Base-by-base conservation (phyloP, 2,888 invertebrate genomes). In the Kuschelorhynchus macadamiae region DNA sequence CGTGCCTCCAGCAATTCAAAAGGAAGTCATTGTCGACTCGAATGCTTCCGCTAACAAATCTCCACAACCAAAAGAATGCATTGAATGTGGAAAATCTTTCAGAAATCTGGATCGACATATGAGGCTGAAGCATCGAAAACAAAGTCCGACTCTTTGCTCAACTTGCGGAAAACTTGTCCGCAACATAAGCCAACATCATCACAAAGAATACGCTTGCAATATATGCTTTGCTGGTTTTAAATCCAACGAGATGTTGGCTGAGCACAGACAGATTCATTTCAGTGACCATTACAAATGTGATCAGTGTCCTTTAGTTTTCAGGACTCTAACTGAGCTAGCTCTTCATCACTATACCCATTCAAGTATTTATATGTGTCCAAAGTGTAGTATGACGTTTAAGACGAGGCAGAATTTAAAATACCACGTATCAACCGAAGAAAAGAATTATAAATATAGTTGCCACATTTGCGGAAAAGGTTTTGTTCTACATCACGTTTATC, bases 231-330 rank as follows among this genome's bases (percentile, higher is more conserved):
- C 50, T 11, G 32, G 17, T 7, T 52, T 59, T n/a, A 63, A 68
- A 32, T 17, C 39, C 4, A 20, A 59, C 30, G 41, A 47, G 4
- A 8, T 25, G 8, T 25, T 60, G 2, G 56, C 36, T 0, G 41
- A 59, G 14, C 79, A 79, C 63, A 69, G 60, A 16, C 72, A 74
- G 53, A 52, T 70, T 0, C 68, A 68, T 42, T n/a, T 9, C 1
- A 17, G 16, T 11, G 74, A 74, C 14, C 66, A 72, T 16, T 75
- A 76, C 44, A 72, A 71, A n/a, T 80, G 80, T 50, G 71, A 72
- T n/a, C 60, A 67, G 14, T 80, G 80, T 44, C 65, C 74, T 0
- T 57, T 67, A 33, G 72, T 65, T 47, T 80, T 77, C 52, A 72
- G 72, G 39, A 73, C 68, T 0, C 67, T 76, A 1, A 72, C 75